These are phyloP conservation scores for Pararge aegeria DNA, from an alignment of 1,140 invertebrate genomes.

Conservation along the genomic window DNA sequence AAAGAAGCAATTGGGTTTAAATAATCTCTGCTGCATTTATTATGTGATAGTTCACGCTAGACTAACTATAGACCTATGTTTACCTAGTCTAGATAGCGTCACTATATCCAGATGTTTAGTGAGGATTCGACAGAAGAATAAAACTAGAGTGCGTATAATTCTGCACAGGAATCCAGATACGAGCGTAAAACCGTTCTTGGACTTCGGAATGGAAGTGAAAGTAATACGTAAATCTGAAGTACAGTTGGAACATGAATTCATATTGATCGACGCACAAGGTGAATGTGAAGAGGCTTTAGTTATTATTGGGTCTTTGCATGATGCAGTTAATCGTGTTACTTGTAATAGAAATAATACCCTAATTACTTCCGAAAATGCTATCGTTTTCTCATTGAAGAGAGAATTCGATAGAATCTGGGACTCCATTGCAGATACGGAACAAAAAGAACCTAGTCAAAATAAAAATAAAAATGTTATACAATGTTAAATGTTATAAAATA, in stretches of 20 bases:
- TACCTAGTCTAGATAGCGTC: slow-evolving; percentile 50
- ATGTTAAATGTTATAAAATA: no score
- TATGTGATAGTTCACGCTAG: slow-evolving; percentile 48
- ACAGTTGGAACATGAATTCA: slow-evolving; percentile 54
- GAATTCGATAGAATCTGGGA: slow-evolving; percentile 67
- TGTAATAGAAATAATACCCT: slow-evolving; percentile 47
- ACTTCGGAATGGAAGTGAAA: slow-evolving; percentile 51
- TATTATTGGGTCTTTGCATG: slow-evolving; percentile 54
- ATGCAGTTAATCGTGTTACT: slow-evolving; percentile 42
- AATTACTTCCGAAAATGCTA: slow-evolving; percentile 45
- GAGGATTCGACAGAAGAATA: slow-evolving; percentile 40
- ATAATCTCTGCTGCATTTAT: slow-evolving; percentile 56
- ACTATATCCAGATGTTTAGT: slow-evolving; percentile 52
- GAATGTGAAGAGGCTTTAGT: slow-evolving; percentile 40
- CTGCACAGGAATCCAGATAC: slow-evolving; percentile 42
- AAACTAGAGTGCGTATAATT: slow-evolving; percentile 43
- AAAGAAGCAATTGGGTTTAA: slow-evolving; percentile 42
- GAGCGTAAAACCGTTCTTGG: slow-evolving; percentile 30
- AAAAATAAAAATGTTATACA: no score
- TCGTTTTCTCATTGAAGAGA: slow-evolving; percentile 39
- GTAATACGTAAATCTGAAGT: slow-evolving; percentile 35
- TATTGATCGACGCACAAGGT: slow-evolving; percentile 50
- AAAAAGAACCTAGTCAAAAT: no score
- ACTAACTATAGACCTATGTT: slow-evolving; percentile 47
- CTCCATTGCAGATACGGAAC: neutral